Percentiles rank a stretch among this genome's conserved stretches.
Evolutionary conservation across 2,888 invertebrate genomes (phyloP).

Genomic region (Drosophila quinaria): DNA sequence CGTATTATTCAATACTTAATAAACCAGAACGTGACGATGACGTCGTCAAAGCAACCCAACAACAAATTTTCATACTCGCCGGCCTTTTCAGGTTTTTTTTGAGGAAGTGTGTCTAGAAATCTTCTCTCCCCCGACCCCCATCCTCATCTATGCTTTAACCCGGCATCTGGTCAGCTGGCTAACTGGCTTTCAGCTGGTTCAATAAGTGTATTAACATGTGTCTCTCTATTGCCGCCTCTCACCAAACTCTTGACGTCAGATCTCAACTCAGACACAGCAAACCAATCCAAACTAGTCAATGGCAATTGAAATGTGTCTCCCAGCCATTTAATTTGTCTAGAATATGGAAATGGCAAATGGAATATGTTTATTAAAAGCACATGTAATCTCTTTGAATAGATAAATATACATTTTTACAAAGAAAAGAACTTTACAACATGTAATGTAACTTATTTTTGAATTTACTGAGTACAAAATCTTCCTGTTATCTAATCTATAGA

Average conservation of each 20-base stretch:
- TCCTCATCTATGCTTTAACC: not conserved
- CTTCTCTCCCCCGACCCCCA: not conserved
- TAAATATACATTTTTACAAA: not conserved
- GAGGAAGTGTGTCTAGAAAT: constrained; percentile 36
- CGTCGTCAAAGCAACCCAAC: constrained; percentile 4
- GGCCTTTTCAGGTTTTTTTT: constrained; percentile 46
- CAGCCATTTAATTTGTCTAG: constrained; percentile 2
- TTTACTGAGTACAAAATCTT: not conserved
- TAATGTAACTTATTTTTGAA: not conserved
- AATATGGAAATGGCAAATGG: constrained; percentile 4
- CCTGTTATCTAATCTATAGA: not conserved
- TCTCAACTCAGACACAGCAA: constrained; percentile 4
- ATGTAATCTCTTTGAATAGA: not conserved
- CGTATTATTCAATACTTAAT: constrained; percentile 43
- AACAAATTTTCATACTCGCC: not conserved
- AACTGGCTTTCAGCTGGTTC: constrained; percentile 20
- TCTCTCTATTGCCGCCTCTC: constrained; percentile 44
- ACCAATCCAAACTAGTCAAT: constrained; percentile 43
- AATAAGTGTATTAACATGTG: constrained; percentile 25
- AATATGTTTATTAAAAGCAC: not conserved
- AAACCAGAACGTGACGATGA: constrained; percentile 50
- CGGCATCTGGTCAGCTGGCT: constrained; percentile 15
- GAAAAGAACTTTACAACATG: not conserved
- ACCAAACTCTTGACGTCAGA: constrained; percentile 39
- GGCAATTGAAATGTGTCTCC: constrained; percentile 17